phyloP scores from a whole-genome alignment of 2,888 invertebrate species.

The Tetragonisca angustula region DNA sequence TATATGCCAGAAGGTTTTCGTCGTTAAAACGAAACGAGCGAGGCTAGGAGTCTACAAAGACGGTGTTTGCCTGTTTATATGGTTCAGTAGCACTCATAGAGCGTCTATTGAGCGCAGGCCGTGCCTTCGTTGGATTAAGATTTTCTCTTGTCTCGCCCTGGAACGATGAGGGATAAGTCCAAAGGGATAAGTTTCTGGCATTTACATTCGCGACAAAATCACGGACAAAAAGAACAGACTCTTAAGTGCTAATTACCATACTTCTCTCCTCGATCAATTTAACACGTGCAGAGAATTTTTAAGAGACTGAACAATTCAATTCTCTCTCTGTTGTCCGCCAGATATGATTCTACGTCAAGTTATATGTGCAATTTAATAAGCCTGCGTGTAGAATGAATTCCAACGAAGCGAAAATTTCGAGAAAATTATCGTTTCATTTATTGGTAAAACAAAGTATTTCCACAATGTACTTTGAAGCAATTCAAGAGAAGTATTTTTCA shows the following conservation, averaged over 20 bases:
- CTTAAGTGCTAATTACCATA: slow-evolving; percentile 53
- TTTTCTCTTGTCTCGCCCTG: slow-evolving; percentile 33
- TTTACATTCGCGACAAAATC: slow-evolving; percentile 49
- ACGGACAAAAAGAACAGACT: slow-evolving; percentile 9
- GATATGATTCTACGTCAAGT: too few species aligned
- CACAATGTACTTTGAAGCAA: too few species aligned
- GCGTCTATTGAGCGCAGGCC: slow-evolving; percentile 49
- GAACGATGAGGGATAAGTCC: slow-evolving; percentile 37
- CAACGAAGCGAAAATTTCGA: too few species aligned
- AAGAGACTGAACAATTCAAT: not conserved
- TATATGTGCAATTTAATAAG: too few species aligned
- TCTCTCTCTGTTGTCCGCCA: not conserved
- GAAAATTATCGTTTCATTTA: too few species aligned
- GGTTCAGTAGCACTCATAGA: slow-evolving; percentile 30
- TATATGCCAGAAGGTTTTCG: not conserved
- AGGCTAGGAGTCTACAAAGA: slow-evolving; percentile 10
- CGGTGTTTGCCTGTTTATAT: slow-evolving; percentile 11
- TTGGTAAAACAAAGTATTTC: too few species aligned
- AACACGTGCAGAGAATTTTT: not conserved
- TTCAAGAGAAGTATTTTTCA: not conserved
- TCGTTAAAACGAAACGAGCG: not conserved
- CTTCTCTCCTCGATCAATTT: slow-evolving; percentile 5
- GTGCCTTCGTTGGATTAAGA: slow-evolving; percentile 56
- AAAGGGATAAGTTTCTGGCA: slow-evolving; percentile 44
- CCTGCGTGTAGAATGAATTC: too few species aligned